phyloP scores from a whole-genome alignment of 2,888 invertebrate species.

The Lathronympha strigana region DNA sequence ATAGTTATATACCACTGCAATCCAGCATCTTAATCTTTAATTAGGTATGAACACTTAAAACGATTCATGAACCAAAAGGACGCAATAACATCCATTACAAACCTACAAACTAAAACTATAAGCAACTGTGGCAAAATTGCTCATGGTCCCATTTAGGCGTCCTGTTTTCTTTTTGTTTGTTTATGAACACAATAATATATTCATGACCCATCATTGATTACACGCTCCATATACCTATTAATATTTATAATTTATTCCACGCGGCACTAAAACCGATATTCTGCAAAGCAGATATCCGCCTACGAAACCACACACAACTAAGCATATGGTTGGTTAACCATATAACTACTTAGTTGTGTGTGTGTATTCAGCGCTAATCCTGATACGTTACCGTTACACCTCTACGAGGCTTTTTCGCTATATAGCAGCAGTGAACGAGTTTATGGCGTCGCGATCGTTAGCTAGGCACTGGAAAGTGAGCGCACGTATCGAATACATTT shows the following conservation, averaged over 20 bases:
- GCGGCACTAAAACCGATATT: neutral
- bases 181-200: slow-evolving; percentile 18
- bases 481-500: slow-evolving; percentile 2
- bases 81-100: neutral
- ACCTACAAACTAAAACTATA: too few species aligned
- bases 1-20: too few species aligned
- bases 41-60: too few species aligned
- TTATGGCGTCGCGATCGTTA: neutral
- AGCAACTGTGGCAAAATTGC: neutral
- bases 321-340: too few species aligned
- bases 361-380: too few species aligned
- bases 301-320: too few species aligned
- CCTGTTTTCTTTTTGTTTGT: neutral
- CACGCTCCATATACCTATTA: neutral
- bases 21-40: too few species aligned
- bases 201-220: slow-evolving; percentile 21
- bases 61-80: neutral
- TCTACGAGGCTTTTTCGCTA: too few species aligned
- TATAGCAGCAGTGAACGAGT: too few species aligned
- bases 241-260: neutral
- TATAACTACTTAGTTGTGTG: too few species aligned
- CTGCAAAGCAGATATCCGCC: too few species aligned
- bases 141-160: neutral
- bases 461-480: neutral
- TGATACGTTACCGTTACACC: too few species aligned